These are phyloP conservation scores for Drosophila punjabiensis DNA, from an alignment of 1,140 invertebrate species.

Conservation along the genomic window DNA sequence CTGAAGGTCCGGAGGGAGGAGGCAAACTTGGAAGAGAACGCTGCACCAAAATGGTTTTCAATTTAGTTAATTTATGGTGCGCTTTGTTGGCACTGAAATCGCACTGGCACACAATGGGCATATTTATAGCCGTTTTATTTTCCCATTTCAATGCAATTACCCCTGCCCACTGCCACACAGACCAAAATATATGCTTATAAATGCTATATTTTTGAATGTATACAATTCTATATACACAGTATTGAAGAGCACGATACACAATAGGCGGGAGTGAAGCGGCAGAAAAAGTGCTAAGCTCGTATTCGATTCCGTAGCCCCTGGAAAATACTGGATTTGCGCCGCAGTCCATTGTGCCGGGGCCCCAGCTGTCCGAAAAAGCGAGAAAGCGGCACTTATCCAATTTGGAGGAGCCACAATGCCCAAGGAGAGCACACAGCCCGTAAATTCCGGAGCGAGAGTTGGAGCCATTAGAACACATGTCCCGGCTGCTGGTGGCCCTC, in stretches of 20 bases:
- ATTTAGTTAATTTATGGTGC: conserved; percentile 78
- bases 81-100: conserved; percentile 60
- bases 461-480: conserved; percentile 48
- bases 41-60: conserved; percentile 68
- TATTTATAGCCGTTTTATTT: conserved; percentile 80
- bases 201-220: conserved; percentile 41
- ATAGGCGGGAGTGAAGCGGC: conserved; percentile 30
- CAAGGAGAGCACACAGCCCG: conserved; percentile 8
- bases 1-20: conserved; percentile 4
- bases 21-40: conserved; percentile 19
- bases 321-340: conserved; percentile 17
- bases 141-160: conserved; percentile 75
- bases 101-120: conserved; percentile 62
- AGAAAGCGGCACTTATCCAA: conserved; percentile 41
- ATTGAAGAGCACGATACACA: conserved; percentile 24
- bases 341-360: conserved; percentile 36
- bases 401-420: conserved; percentile 23
- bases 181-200: conserved; percentile 31
- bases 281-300: conserved; percentile 35
- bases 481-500: not conserved
- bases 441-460: conserved; percentile 29
- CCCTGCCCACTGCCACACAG: conserved; percentile 19
- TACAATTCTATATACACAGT: not conserved
- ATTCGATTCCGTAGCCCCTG: conserved; percentile 6
- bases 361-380: conserved; percentile 37